Evolutionary conservation across 2,113 vertebrate genomes (phyloP).

Genomic region (Grammomys dolichurus): DNA sequence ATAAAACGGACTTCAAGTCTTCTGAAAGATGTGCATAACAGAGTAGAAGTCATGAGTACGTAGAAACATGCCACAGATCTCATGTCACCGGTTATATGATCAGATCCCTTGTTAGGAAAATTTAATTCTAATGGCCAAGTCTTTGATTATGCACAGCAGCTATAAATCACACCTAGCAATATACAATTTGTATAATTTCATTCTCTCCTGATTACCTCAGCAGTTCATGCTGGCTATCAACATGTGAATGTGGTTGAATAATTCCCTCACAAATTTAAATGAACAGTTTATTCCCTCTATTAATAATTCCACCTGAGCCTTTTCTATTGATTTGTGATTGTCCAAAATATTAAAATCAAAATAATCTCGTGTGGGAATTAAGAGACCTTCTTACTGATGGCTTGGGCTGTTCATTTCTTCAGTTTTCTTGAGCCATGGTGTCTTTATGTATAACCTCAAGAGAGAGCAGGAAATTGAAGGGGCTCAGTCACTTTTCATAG

Average conservation of each 20-base stretch:
- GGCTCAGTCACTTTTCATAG: background rate
- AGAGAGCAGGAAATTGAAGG: background rate
- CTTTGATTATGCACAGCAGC: conserved; percentile 56
- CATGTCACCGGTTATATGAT: background rate
- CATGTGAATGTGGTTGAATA: conserved; percentile 31
- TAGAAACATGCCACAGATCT: background rate
- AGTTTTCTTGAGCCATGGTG: background rate
- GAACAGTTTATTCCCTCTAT: conserved; percentile 52
- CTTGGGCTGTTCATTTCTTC: background rate
- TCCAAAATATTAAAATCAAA: conserved; percentile 17
- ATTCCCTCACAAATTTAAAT: conserved; percentile 59
- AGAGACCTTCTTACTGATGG: background rate
- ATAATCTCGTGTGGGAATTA: conserved; percentile 50
- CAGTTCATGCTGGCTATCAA: conserved; percentile 48
- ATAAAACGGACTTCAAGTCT: background rate
- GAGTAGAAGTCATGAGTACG: background rate
- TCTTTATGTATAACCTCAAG: background rate
- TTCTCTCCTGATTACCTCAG: conserved; percentile 56
- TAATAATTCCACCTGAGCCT: conserved; percentile 49
- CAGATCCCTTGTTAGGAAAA: conserved; percentile 4
- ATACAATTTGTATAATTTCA: conserved; percentile 65
- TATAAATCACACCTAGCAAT: conserved; percentile 70
- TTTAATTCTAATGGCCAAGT: conserved; percentile 53
- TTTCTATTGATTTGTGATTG: conserved; percentile 60
- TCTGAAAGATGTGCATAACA: background rate